These are phyloP conservation scores for Adela reaumurella DNA, from an alignment of 2,888 invertebrate species.

Conservation along the genomic window DNA sequence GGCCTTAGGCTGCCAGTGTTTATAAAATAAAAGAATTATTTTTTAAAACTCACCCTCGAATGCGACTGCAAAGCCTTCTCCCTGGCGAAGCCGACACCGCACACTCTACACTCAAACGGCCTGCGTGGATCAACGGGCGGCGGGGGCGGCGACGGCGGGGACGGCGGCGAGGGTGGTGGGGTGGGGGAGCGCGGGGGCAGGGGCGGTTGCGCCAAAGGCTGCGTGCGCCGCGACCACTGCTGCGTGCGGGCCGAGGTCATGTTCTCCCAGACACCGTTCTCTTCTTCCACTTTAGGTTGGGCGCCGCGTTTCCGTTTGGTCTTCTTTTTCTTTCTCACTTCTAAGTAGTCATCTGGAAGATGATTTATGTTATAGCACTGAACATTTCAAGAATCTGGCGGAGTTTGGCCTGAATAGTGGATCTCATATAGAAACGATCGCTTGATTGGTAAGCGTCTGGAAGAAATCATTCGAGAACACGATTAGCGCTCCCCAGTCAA, in stretches of 20 bases:
- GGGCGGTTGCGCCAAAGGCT: constrained; percentile 13
- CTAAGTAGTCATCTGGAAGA: not conserved
- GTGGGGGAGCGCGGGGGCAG: constrained; percentile 15
- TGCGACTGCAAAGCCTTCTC: constrained; percentile 81
- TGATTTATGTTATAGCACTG: no score
- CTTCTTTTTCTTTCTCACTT: not conserved
- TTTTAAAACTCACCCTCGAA: constrained; percentile 42
- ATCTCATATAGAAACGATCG: no score
- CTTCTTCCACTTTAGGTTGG: not conserved
- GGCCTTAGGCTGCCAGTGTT: no score
- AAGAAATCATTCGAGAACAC: no score
- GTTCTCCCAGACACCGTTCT: constrained; percentile 43
- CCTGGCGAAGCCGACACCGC: constrained; percentile 73
- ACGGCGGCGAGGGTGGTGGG: constrained; percentile 13
- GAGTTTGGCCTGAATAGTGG: no score
- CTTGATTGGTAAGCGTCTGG: no score
- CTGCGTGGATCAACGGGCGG: constrained; percentile 56
- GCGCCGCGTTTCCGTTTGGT: not conserved
- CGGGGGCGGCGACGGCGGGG: constrained; percentile 18
- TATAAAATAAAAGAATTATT: no score
- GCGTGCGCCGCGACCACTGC: constrained; percentile 36
- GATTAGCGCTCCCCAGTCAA: no score
- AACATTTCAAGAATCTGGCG: no score
- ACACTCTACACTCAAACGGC: constrained; percentile 77
- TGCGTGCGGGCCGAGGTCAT: constrained; percentile 53